A percentile compares a stretch with the other conserved stretches of the same genome.
Evolutionary conservation across 2,888 invertebrate genomes (phyloP).

Genomic region (Schizotus pectinicornis): DNA sequence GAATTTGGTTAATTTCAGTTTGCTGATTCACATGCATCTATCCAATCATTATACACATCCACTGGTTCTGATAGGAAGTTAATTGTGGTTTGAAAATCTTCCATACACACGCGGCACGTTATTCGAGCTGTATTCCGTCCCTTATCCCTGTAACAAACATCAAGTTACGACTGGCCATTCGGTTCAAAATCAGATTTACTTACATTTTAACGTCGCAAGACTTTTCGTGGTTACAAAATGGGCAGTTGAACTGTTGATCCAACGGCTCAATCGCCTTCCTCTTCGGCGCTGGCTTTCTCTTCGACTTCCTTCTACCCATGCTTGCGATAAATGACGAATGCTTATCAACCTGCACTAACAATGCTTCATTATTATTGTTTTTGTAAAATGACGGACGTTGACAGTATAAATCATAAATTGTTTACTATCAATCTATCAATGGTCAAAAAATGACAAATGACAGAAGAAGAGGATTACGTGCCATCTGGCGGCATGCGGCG

Average conservation of each 20-base stretch:
- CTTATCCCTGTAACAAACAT: conserved; percentile 80
- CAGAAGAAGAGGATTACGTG: no score
- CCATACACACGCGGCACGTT: conserved; percentile 93
- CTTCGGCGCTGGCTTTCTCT: conserved; percentile 96
- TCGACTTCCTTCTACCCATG: conserved; percentile 97
- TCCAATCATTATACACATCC: conserved; percentile 99
- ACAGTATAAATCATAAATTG: no score
- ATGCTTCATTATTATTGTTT: no score
- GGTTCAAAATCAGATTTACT: conserved; percentile 53
- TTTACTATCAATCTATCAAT: no score
- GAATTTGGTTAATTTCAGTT: conserved; percentile 65
- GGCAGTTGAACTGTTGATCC: conserved; percentile 97
- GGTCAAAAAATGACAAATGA: no score
- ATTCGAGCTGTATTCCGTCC: conserved; percentile 92
- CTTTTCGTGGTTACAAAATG: conserved; percentile 99
- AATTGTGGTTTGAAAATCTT: conserved; percentile 95
- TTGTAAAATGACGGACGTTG: no score
- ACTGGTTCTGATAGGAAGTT: conserved; percentile 96
- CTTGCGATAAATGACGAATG: conserved; percentile 34
- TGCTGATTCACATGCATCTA: conserved; percentile 97
- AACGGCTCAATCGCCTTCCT: conserved; percentile 91
- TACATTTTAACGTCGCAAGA: conserved; percentile 99
- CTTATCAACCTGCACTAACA: no score
- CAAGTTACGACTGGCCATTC: neutral
- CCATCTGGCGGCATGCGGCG: no score